Percentiles rank a stretch among this genome's conserved stretches.
These are phyloP conservation scores for Stegastes partitus DNA, from an alignment of 2,113 vertebrate species.

Conservation along the genomic window DNA sequence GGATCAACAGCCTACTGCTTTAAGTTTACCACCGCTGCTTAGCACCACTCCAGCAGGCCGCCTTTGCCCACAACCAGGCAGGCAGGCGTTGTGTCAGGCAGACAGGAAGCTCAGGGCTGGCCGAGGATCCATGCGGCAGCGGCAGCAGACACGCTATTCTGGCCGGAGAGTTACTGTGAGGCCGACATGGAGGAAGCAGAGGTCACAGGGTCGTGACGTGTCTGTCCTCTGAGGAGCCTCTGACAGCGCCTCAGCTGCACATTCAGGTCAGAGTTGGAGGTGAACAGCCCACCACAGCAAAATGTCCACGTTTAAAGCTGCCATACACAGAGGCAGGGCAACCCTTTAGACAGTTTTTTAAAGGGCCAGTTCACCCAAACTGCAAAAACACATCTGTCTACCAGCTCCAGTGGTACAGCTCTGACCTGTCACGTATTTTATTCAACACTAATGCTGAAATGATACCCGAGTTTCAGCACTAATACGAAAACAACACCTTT, in stretches of 20 bases:
- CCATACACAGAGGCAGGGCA: not conserved
- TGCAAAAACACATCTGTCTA: not conserved
- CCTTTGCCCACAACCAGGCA: conserved; percentile 10
- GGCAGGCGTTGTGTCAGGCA: not conserved
- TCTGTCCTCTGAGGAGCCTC: conserved; percentile 11
- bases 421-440: too few relatives aligned
- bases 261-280: not conserved
- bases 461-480: too few relatives aligned
- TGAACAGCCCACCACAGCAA: not conserved
- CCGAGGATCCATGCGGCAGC: conserved; percentile 10
- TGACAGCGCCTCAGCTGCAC: conserved; percentile 6
- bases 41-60: conserved; percentile 12
- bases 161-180: conserved; percentile 29
- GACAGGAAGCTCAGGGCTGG: conserved; percentile 7
- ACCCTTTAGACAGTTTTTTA: not conserved
- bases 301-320: not conserved
- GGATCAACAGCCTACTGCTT: conserved; percentile 11
- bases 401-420: not conserved
- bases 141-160: not conserved
- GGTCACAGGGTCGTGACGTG: conserved; percentile 47
- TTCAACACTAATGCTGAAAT: too few relatives aligned
- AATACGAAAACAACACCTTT: too few relatives aligned
- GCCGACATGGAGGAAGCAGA: conserved; percentile 27
- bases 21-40: conserved; percentile 35
- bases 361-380: not conserved